Base-by-base conservation (phyloP, 1,140 invertebrate species). In the Drosophila watanabei region DNA sequence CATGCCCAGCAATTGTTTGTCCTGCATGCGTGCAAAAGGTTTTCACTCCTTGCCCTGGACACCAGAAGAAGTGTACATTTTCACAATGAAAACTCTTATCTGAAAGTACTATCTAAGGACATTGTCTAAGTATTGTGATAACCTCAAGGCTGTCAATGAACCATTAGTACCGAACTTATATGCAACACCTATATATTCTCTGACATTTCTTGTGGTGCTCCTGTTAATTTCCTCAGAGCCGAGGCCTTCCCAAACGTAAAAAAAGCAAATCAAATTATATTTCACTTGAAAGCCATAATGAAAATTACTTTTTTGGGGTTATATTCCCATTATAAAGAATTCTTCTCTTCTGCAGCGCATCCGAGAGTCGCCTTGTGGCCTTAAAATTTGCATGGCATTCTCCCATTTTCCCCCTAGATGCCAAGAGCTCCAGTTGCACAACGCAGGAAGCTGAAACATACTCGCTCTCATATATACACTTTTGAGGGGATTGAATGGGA, bases 1-100 rank as follows among this genome's bases (percentile, higher is more conserved):
- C 69, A 63, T 71, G 24, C 39, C 43, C 48, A 35, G 62, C 51
- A 28, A 63, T 72, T 87, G 83, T 80, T 80, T 83, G 57, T 39
- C 56, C 39, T 70, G 66, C 49, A 71, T 83, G 56, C 76, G 79
- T 87, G 60, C 60, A 37, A 56, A 56, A 32, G 46, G 33, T 39
- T 37, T 64, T 16, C 30, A 43, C 20, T 51, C 0, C 18, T 18
- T 72, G 35, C 28, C 32, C 30, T 33, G 39, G 8, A 41, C 30
- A 20, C 3, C 5, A 16, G 9, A 33, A 16, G 13, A n/a, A 68
- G n/a, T 16, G 9, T 35, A 30, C n/a, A 20, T 30, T n/a, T 11
- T 51, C 5, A 6, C 10, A 24, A 2, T 20, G 5, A 13, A 13
- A 35, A 7, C 32, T 35, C 4, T 20, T 16, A 16, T 24, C 4